A percentile compares a stretch with the other conserved stretches of the same genome.
Conservation (phyloP, 2,797 vertebrate genomes). For the Bradypodion ventrale region DNA sequence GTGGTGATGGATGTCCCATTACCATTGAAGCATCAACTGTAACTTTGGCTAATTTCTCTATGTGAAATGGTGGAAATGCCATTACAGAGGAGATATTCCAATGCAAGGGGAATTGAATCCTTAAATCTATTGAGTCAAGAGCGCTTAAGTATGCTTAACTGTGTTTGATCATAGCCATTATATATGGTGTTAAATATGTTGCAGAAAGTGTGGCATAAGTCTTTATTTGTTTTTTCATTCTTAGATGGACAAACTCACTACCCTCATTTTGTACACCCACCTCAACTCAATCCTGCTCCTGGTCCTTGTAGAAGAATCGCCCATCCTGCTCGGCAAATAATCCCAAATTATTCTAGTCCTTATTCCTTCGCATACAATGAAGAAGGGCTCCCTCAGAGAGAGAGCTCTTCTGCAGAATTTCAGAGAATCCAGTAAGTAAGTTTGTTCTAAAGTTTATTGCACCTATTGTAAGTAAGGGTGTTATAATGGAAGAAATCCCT, state of each 20-base stretch:
- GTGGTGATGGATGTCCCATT: not conserved
- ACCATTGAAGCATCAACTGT: not conserved
- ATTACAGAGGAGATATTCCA: not conserved
- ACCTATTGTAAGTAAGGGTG: not conserved
- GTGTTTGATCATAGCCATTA: not conserved
- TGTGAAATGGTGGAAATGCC: not conserved
- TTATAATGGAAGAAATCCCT: not conserved
- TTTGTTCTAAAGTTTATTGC: not conserved
- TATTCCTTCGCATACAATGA: slow-evolving; percentile 48
- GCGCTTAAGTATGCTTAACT: not conserved
- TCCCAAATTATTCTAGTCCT: slow-evolving; percentile 69
- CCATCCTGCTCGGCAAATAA: slow-evolving; percentile 66
- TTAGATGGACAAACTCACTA: slow-evolving; percentile 70
- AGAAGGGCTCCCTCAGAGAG: slow-evolving; percentile 60
- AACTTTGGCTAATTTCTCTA: not conserved
- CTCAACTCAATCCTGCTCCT: slow-evolving; percentile 54
- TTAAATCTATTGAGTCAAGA: not conserved
- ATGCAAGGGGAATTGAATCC: not conserved
- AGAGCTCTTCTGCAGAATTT: slow-evolving; percentile 50
- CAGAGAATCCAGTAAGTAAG: slow-evolving; percentile 69
- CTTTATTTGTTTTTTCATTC: slow-evolving; percentile 57
- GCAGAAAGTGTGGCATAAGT: slow-evolving; percentile 16
- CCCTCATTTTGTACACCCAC: slow-evolving; percentile 62
- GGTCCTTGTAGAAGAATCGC: slow-evolving; percentile 62
- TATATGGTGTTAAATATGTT: slow-evolving; percentile 34